Evolutionary conservation across 2,113 vertebrate species (phyloP), one percentile per base, ranked within the genome.

Genomic region (Tichodroma muraria): DNA sequence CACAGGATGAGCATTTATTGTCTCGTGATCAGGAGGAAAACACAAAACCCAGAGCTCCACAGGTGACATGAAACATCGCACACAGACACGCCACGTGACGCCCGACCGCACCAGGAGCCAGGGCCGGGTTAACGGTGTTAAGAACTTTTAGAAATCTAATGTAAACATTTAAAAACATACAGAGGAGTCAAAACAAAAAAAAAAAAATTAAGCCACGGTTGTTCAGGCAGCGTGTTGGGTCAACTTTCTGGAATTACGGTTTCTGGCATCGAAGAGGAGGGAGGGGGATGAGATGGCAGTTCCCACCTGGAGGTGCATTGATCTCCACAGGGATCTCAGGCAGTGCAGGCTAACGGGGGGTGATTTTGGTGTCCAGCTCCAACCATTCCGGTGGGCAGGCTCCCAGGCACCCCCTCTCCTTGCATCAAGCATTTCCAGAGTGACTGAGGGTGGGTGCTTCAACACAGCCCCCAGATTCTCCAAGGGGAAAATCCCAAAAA

Each of bases 1-100:
- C 90, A 83, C 88, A 93, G 85, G 95, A 95, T 95, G 94, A 97
- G 93, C 76, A 30, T 97, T 97, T 97, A 97, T 97, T 97, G 91
- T 95, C 91, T 95, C 73, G 76, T 80, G 93, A 94, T 66, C 77
- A 80, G 54, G 53, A 96, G 64, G 37, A 73, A 92, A 88, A 88
- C 91, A 91, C 52, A 81, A 63, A 80, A 85, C 12, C 27, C 90
- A 92, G 73, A 88, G 89, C 95, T 89, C 87, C 89, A 80, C 50
- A 15, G 88, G 88, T 45, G 75, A 91, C 95, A 80, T 3, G 54
- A 38, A 80, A 80, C 88, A 91, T 85, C 5, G 2, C 87, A 66
- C 63, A 80, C 40, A 12, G 14, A 68, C 70, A 89, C 5, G 5
- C 38, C 85, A 88, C 65, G 6, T 30, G 91, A 84, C 2, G n/a